Base-by-base conservation (phyloP, 23 tunicate genomes). In the Trididemnum nubilum region DNA sequence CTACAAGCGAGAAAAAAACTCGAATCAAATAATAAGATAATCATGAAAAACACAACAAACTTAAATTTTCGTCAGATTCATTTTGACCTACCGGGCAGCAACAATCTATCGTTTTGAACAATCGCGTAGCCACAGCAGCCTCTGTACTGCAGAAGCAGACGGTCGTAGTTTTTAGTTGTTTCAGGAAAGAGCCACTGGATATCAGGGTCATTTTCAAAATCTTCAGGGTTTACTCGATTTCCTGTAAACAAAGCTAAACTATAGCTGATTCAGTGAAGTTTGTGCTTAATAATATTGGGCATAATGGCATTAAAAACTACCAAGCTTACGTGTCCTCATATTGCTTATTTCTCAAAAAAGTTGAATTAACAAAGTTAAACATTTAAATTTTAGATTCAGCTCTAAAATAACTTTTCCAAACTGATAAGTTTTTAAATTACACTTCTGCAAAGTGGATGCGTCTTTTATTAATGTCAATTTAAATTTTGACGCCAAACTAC, bases 131-230 rank as follows among this genome's bases (percentile, higher is more conserved):
- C 96, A 78, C 99, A 95, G 69, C 85, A 95, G 19, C 99, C 91
- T 64, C 94, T 75, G 52, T 89, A 95, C 39, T 90, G 99, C 25
- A 90, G 77, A 27, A 86, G 49, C 31, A 95, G 44, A 5, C 85
- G 82, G 51, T 95, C 96, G 64, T 83, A 85, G 63, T 90, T 90
- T 69, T 85, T 93, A n/a, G 93, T 93, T 0, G 92, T 95, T 78
- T 95, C 99, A 12, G 96, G 99, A 63, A 89, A 95, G 60, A 95
- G 51, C 99, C 96, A 95, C 34, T 78, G 79, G 25, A 95, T 79
- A 15, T 91, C 82, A 0, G 72, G 84, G 27, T 86, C 69, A 49
- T 86, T 81, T 35, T 50, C 31, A 63, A 87, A 88, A 31, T 93
- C 93, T 24, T 31, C 86, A 12, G 98, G 93, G 37, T 93, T 64